phyloP scores from a whole-genome alignment of 2,888 invertebrate species.

The Macrosoma leucophasiata region DNA sequence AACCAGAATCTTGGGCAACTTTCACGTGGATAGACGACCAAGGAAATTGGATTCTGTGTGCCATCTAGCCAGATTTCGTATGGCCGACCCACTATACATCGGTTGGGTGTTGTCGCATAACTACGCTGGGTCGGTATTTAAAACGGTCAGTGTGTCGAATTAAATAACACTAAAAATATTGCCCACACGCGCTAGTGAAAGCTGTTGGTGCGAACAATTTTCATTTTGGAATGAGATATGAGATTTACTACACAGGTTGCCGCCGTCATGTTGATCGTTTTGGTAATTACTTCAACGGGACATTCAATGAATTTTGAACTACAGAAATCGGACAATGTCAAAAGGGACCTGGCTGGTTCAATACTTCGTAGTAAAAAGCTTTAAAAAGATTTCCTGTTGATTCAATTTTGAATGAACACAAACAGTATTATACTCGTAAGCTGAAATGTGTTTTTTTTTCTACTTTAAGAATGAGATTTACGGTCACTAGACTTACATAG shows the following conservation, averaged over 20 bases:
- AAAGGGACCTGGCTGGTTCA: too few species aligned
- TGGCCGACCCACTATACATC: constrained; percentile 25
- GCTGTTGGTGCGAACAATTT: constrained; percentile 39
- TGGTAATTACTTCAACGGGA: not conserved
- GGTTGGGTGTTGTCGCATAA: constrained; percentile 37
- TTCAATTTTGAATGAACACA: too few species aligned
- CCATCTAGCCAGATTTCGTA: constrained; percentile 31
- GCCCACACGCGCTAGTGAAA: constrained; percentile 50
- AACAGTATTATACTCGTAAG: too few species aligned
- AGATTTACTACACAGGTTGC: constrained; percentile 36
- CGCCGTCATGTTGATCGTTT: constrained; percentile 7
- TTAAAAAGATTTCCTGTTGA: too few species aligned
- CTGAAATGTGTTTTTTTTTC: too few species aligned
- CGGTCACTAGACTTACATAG: too few species aligned
- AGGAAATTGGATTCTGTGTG: constrained; percentile 38
- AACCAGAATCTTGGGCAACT: constrained; percentile 50
- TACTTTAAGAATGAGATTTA: too few species aligned
- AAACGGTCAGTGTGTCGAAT: constrained; percentile 54
- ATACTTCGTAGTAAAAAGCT: too few species aligned
- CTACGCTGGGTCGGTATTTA: constrained; percentile 31
- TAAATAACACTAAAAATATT: constrained; percentile 57
- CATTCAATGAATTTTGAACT: not conserved
- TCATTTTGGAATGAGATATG: constrained; percentile 37
- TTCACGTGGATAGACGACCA: constrained; percentile 43
- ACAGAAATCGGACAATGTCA: too few species aligned